These are phyloP conservation scores for Metopia argyrocephala DNA, from an alignment of 2,888 invertebrate species.

Conservation along the genomic window DNA sequence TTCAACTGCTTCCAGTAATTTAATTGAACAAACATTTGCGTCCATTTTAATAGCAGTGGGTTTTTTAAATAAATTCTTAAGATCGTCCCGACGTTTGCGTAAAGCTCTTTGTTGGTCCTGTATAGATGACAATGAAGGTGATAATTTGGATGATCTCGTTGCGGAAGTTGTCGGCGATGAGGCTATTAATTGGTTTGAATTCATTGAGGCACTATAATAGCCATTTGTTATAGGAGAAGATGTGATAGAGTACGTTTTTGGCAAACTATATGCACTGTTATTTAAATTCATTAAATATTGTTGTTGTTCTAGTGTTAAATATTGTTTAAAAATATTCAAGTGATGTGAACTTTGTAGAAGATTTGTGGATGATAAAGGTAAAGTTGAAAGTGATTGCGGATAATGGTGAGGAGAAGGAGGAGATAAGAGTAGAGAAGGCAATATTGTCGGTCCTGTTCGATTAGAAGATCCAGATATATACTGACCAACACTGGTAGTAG, in stretches of 20 bases:
- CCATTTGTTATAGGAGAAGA: neutral
- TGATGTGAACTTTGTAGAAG: constrained; percentile 36
- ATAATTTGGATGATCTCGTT: neutral
- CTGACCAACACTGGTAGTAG: neutral
- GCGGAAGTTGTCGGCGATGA: neutral
- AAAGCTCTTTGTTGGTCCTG: constrained; percentile 11
- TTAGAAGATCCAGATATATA: constrained; percentile 1
- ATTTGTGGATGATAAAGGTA: neutral
- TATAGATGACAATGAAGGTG: neutral
- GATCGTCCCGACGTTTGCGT: constrained; percentile 48
- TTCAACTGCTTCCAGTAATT: neutral
- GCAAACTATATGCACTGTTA: neutral
- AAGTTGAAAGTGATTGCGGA: no score
- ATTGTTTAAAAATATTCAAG: constrained; percentile 47
- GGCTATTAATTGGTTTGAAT: constrained; percentile 22
- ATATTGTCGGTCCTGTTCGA: neutral
- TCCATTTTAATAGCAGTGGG: no score
- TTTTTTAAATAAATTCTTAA: constrained; percentile 25
- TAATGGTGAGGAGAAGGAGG: neutral
- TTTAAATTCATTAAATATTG: constrained; percentile 29
- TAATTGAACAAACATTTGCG: no score
- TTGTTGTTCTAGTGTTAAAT: constrained; percentile 35
- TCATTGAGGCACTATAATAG: constrained; percentile 17
- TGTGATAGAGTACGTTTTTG: neutral
- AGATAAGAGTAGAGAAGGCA: neutral